phyloP scores from a whole-genome alignment of 2,113 vertebrate genomes.

The Fukomys damarensis region DNA sequence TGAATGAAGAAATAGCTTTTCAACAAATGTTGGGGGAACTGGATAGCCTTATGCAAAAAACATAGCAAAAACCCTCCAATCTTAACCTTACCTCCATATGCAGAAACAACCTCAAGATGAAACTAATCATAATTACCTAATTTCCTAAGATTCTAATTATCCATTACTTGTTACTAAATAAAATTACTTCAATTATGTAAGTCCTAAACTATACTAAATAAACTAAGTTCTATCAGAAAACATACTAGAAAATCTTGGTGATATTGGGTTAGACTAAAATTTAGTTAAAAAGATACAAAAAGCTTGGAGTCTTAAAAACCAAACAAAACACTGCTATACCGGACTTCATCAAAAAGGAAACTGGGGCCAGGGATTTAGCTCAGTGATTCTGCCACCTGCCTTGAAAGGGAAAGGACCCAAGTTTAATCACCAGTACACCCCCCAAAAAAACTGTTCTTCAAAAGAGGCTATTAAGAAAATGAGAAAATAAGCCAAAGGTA shows the following conservation, averaged over 20 bases:
- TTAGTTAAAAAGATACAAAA: neutral
- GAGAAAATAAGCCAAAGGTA: neutral
- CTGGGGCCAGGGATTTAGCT: neutral
- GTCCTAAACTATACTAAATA: neutral
- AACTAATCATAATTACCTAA: neutral
- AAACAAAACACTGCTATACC: neutral
- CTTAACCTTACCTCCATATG: neutral
- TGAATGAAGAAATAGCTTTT: neutral
- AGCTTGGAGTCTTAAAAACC: neutral
- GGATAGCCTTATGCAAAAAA: neutral
- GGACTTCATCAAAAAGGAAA: neutral
- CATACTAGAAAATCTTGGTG: neutral
- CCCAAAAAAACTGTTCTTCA: neutral
- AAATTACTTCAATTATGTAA: neutral
- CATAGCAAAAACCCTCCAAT: neutral
- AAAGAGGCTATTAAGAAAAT: neutral
- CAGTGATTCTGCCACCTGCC: too few species aligned
- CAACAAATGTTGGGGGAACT: neutral
- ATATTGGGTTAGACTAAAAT: neutral
- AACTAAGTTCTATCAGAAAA: neutral
- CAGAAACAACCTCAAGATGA: neutral
- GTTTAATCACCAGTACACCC: too few species aligned
- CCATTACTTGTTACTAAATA: neutral
- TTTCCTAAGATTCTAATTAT: neutral
- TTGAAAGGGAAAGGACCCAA: too few species aligned